These are phyloP conservation scores for Neodiprion pinetum DNA, from an alignment of 1,140 invertebrate genomes.

Conservation along the genomic window DNA sequence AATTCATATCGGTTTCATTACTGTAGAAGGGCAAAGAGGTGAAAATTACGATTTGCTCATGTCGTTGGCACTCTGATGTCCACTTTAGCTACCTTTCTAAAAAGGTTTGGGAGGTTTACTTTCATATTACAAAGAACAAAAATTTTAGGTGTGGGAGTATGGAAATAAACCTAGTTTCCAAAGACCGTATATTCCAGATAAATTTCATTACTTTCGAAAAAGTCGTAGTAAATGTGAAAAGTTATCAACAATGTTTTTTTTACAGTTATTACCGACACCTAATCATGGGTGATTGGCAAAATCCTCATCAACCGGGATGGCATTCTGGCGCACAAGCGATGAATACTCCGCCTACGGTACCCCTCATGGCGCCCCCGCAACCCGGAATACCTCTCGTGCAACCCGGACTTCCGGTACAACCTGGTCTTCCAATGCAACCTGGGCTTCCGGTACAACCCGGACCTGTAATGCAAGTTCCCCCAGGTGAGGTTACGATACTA, in stretches of 20 bases:
- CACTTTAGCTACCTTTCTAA: too few species aligned
- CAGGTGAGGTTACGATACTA: background rate
- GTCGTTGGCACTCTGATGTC: too few species aligned
- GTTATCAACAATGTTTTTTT: background rate
- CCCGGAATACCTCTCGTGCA: background rate
- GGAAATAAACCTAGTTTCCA: too few species aligned
- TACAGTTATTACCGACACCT: background rate
- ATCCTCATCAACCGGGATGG: conserved; percentile 2
- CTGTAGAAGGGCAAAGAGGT: too few species aligned
- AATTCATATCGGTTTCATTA: too few species aligned
- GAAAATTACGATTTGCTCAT: too few species aligned
- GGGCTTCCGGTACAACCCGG: background rate
- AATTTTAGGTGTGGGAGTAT: too few species aligned
- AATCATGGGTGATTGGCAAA: background rate
- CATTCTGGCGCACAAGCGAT: background rate
- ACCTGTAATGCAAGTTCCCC: background rate
- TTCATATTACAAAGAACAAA: too few species aligned
- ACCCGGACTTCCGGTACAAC: background rate
- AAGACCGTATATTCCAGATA: too few species aligned
- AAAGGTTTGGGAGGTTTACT: too few species aligned
- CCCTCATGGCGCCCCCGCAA: background rate
- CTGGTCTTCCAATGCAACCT: background rate
- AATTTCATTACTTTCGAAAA: too few species aligned
- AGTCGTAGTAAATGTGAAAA: too few species aligned
- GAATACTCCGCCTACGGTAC: background rate